Percentiles rank a stretch among this genome's conserved stretches.
Conservation (phyloP, 1,140 invertebrate species). For the Cardiocondyla obscurior region DNA sequence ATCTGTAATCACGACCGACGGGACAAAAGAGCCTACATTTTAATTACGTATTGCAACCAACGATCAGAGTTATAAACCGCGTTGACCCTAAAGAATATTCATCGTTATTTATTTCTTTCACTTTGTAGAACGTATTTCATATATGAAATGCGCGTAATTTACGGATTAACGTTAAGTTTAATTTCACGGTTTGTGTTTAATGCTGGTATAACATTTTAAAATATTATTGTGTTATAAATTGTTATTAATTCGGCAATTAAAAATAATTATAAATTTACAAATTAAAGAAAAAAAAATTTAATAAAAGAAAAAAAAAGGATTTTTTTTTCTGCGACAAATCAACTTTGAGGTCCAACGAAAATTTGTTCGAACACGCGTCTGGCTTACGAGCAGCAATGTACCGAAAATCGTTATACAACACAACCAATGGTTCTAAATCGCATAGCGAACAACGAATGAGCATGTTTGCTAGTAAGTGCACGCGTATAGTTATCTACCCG, state of each 20-base stretch:
- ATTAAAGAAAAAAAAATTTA: too few relatives aligned
- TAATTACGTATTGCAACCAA: constrained; percentile 36
- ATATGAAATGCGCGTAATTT: not conserved
- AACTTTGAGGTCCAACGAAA: not conserved
- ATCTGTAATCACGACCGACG: constrained; percentile 34
- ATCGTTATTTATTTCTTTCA: not conserved
- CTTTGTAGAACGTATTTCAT: not conserved
- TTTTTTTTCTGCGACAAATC: not conserved
- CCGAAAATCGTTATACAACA: constrained; percentile 17
- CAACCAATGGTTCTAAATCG: constrained; percentile 49
- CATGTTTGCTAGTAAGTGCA: not conserved
- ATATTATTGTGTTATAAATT: too few relatives aligned
- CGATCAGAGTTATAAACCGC: constrained; percentile 9
- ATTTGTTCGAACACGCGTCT: not conserved
- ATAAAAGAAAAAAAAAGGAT: too few relatives aligned
- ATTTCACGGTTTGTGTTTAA: not conserved
- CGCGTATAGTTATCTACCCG: not conserved
- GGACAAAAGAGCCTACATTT: constrained; percentile 56
- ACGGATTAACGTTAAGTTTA: not conserved
- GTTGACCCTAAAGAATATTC: not conserved
- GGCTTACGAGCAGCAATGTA: not conserved
- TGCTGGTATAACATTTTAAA: too few relatives aligned
- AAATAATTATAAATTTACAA: not conserved
- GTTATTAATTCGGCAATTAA: not conserved
- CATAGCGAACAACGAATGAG: constrained; percentile 6